Percentiles rank a stretch among this genome's conserved stretches.
Conservation (phyloP, 2,797 vertebrate genomes). For the Chrosomus eos region DNA sequence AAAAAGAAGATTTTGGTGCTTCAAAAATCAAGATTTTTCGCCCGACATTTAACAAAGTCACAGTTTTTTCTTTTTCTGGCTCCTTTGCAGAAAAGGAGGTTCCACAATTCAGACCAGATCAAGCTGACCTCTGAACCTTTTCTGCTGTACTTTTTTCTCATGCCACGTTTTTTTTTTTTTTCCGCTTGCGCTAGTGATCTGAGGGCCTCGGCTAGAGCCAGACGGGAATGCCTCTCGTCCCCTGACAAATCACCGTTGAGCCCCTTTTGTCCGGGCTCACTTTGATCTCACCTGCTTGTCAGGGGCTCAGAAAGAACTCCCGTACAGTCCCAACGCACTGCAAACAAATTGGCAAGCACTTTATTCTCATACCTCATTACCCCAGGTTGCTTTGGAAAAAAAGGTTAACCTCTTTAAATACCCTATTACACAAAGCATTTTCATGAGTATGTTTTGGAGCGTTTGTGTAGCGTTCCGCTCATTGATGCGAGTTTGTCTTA, state of each 20-base stretch:
- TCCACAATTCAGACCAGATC: constrained; percentile 88
- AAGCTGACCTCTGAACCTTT: constrained; percentile 92
- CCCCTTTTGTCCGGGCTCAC: constrained; percentile 86
- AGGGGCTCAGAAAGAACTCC: constrained; percentile 83
- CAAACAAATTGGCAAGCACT: constrained; percentile 90
- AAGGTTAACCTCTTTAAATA: constrained; percentile 70
- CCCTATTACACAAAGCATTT: constrained; percentile 12
- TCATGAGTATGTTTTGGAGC: neutral
- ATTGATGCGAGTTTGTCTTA: constrained; percentile 10
- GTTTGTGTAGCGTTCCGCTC: constrained; percentile 6
- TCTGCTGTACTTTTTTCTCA: constrained; percentile 90
- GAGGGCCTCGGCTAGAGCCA: constrained; percentile 83
- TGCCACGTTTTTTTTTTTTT: constrained; percentile 78
- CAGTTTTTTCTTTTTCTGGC: constrained; percentile 73
- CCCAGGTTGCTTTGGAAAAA: constrained; percentile 59
- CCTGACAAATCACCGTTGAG: constrained; percentile 92
- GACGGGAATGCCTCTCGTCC: constrained; percentile 87
- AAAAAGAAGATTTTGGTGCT: neutral
- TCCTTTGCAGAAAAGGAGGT: constrained; percentile 75
- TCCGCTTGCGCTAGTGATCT: constrained; percentile 81
- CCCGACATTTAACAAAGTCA: constrained; percentile 78
- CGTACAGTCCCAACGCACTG: constrained; percentile 87
- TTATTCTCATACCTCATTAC: constrained; percentile 79
- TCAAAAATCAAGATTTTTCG: constrained; percentile 66
- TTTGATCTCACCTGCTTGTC: constrained; percentile 98